Base-by-base conservation (phyloP, 2,888 invertebrate species). In the Drosophila infuscata region DNA sequence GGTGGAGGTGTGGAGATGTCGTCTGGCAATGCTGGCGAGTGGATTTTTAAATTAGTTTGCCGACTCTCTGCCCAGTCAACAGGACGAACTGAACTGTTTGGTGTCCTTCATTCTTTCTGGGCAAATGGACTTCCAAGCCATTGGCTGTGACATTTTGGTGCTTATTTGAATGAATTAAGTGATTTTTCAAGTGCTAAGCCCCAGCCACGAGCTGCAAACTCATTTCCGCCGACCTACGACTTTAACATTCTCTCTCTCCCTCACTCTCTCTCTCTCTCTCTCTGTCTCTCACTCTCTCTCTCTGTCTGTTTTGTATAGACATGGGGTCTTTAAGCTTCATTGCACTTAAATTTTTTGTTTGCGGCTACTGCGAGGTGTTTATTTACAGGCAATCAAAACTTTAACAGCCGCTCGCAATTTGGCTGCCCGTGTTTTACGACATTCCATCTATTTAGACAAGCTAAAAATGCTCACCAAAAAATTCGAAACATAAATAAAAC, bases 131-230 rank as follows among this genome's bases (percentile, higher is more conserved):
- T 73, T 71, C 70, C 68, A 69, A 68, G 68, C 73, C 84, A 76
- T 80, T 80, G 86, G 82, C 67, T 58, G 63, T 74, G 76, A 76
- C 85, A 79, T 74, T 79, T 83, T 70, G 70, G 83, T 79, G 91
- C 88, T 91, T 91, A 88, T 89, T 89, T 89, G 89, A 89, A 89
- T 89, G 91, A 91, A 89, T 89, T 89, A 89, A 91, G 91, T 89
- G 91, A 91, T 89, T 89, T 91, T 83, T 89, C 91, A 91, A 86
- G 90, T 82, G 84, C 87, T 86, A 79, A 88, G 90, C 87, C 70
- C n/a, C 15, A 51, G 76, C 88, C 88, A 83, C 80, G 82, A 88
- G 83, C 87, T 86, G 76, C 78, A 82, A 88, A 90, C 84, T 88
- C 90, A 88, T 90, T 88, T 88, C 87, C 87, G 83, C 60, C 71